phyloP scores from a whole-genome alignment of 2,888 invertebrate genomes.

The Lottia scabra region DNA sequence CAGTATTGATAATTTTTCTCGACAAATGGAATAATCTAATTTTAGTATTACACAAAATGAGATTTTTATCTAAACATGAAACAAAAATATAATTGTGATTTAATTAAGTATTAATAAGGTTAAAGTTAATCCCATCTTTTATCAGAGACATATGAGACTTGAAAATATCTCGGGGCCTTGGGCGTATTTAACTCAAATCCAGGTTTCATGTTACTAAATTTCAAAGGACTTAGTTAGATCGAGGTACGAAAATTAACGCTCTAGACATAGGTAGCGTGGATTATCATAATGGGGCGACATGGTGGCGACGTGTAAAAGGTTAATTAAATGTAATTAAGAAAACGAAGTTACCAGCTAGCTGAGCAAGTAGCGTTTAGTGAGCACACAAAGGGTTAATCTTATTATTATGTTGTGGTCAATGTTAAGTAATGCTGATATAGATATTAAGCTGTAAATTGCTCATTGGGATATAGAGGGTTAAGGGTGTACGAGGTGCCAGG shows the following conservation, averaged over 20 bases:
- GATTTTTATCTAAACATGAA: too few species aligned
- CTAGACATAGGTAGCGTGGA: background rate
- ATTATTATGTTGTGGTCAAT: background rate
- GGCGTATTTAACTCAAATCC: too few species aligned
- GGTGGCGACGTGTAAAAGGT: background rate
- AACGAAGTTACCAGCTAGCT: background rate
- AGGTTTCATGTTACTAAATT: too few species aligned
- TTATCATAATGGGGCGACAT: conserved; percentile 7
- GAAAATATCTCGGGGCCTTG: too few species aligned
- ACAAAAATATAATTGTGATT: too few species aligned
- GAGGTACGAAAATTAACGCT: conserved; percentile 3
- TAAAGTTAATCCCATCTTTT: too few species aligned
- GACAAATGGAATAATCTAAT: too few species aligned
- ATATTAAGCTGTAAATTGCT: conserved; percentile 3
- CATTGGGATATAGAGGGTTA: background rate
- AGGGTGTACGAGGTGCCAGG: background rate
- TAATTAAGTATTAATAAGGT: too few species aligned
- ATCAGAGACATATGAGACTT: too few species aligned
- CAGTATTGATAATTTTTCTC: too few species aligned
- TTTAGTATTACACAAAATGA: too few species aligned
- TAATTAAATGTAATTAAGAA: background rate
- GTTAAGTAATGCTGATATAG: background rate
- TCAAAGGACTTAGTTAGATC: conserved; percentile 69
- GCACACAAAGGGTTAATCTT: background rate
- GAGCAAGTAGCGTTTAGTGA: background rate